Evolutionary conservation across 2,797 vertebrate genomes (phyloP).

Genomic region (Myotis planiceps): DNA sequence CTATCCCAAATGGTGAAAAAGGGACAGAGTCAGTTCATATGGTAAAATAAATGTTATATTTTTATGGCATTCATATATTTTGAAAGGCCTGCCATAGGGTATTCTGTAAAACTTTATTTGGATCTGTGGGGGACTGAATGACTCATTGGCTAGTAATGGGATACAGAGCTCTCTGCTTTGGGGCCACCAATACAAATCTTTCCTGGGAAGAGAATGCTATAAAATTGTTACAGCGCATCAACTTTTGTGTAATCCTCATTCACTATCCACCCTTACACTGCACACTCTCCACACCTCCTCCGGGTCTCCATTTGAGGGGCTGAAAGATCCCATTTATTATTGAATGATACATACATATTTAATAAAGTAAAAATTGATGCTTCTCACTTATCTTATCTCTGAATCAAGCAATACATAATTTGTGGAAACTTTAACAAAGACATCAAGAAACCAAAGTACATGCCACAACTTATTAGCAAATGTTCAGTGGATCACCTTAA

Average conservation of each 20-base stretch:
- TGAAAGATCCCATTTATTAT: conserved; percentile 7
- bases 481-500: not conserved
- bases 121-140: conserved; percentile 74
- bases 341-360: not conserved
- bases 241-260: conserved; percentile 52
- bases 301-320: not conserved
- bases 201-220: conserved; percentile 42
- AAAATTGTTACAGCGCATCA: conserved; percentile 63
- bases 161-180: conserved; percentile 65
- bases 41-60: conserved; percentile 70
- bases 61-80: conserved; percentile 72
- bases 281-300: not conserved
- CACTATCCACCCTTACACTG: not conserved
- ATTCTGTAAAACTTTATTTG: conserved; percentile 74
- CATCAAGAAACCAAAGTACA: conserved; percentile 44
- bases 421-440: conserved; percentile 46
- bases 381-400: conserved; percentile 48
- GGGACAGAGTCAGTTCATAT: conserved; percentile 56
- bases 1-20: conserved; percentile 74
- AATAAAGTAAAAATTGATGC: conserved; percentile 30
- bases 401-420: conserved; percentile 41
- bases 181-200: conserved; percentile 73
- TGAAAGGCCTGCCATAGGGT: conserved; percentile 74
- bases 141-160: conserved; percentile 77
- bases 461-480: conserved; percentile 21